Conservation (phyloP, 2,888 invertebrate species). For the Hyposoter didymator region DNA sequence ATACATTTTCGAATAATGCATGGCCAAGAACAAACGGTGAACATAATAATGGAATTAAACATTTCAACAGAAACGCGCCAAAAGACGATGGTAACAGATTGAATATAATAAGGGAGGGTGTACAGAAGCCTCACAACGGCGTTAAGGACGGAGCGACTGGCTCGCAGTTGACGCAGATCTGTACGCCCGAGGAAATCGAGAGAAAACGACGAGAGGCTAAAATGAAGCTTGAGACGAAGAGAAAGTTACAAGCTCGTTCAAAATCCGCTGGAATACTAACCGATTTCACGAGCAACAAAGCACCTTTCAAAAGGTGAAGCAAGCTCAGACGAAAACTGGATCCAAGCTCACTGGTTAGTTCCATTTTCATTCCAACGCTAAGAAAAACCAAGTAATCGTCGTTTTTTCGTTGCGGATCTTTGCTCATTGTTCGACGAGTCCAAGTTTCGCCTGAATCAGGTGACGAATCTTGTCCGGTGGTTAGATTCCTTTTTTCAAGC, state of each 20-base stretch:
- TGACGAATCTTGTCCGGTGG: neutral
- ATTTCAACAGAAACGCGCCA: constrained; percentile 71
- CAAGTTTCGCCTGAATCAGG: neutral
- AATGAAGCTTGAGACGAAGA: constrained; percentile 86
- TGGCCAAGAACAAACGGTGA: constrained; percentile 48
- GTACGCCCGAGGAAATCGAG: constrained; percentile 87
- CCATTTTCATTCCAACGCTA: constrained; percentile 10
- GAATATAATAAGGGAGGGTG: constrained; percentile 44
- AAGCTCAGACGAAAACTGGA: neutral
- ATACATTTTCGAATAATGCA: constrained; percentile 44
- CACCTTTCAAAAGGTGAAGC: constrained; percentile 73
- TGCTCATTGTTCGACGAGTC: neutral
- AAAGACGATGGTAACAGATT: constrained; percentile 66
- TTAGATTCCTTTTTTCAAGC: neutral
- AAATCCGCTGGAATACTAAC: constrained; percentile 21
- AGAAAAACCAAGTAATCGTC: neutral
- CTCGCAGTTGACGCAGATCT: constrained; percentile 73
- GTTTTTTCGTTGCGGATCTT: neutral
- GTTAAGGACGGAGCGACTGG: constrained; percentile 55
- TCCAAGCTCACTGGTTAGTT: constrained; percentile 16
- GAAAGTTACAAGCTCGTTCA: constrained; percentile 74
- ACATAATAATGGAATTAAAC: constrained; percentile 58
- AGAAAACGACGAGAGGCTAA: constrained; percentile 87
- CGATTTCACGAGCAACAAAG: constrained; percentile 50
- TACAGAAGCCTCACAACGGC: constrained; percentile 49